Evolutionary conservation across 2,113 vertebrate species (phyloP), one percentile per base, ranked within the genome.

Genomic region (Taxidea taxus): DNA sequence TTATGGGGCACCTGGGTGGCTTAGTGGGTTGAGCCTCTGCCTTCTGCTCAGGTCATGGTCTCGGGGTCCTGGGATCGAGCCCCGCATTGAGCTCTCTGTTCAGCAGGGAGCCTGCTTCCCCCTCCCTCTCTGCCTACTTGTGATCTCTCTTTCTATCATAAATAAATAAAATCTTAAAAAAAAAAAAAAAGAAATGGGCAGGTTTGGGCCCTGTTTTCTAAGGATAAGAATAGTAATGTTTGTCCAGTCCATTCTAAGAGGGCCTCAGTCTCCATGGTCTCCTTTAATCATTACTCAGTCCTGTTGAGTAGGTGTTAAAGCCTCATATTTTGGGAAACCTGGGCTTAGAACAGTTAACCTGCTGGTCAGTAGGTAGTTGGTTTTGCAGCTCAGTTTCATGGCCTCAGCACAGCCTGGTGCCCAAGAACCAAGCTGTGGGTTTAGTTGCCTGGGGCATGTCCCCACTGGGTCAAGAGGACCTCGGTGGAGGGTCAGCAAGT

Each of bases 221-320:
- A 42, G 29, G 82, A 34, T 58, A 90, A 68, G 49, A 68, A 27
- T 14, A 51, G 0, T 31, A 68, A 34, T 25, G 34, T 51, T 68
- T 34, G 8, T 51, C 51, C 8, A 64, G 37, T 16, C 51, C 9
- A 6, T 70, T 49, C n/a, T 11, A 29, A 49, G 27, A 27, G 44
- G 21, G 4, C 23, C 70, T 49, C 3, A 0, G 13, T 25, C 7
- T 2, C 3, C 6, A 0, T 8, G 4, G 20, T 37, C 47, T 47
- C 23, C 39, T 34, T 77, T 78, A 7, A 1, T n/a, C 54, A 2
- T 84, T 27, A 6, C 49, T 42, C 20, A 51, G 27, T 51, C 72
- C 83, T 39, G 10, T 66, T 21, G 54, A 42, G 37, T 5, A 14
- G 31, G 6, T 27, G 1, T 13, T 42, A 37, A 47, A 62, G 29